Evolutionary conservation across 1,140 invertebrate genomes (phyloP), one percentile per base, ranked within the genome.

Genomic region (Helicoverpa zea): DNA sequence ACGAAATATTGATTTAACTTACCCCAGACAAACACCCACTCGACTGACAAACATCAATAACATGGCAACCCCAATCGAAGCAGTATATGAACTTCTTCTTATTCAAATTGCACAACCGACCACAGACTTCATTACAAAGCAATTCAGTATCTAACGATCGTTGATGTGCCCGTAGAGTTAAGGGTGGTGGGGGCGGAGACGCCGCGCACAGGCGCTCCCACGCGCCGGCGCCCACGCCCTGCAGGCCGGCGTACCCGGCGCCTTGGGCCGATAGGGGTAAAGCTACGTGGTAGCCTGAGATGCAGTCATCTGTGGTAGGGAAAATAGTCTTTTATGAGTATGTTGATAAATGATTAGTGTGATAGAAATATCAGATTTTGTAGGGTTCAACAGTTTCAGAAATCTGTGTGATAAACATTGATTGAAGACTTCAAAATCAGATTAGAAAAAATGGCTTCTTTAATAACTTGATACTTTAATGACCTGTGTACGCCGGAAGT

Each of bases 1-100:
- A n/a, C n/a, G n/a, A n/a, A n/a, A n/a, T n/a, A n/a, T n/a, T n/a
- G n/a, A n/a, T n/a, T 58, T 43, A 59, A 59, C 93, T 88, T 16
- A 95, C 95, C 85, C 95, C 95, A 9, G 94, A 95, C 30, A 95
- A 83, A 74, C 94, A 95, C 0, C 95, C 95, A 68, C 95, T 95
- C 59, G 93, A 94, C 76, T 95, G 95, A 74, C 95, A 95, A 2
- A 95, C 95, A 81, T 95, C 94, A 30, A 95, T 95, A 11, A 95
- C 93, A 78, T 95, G 95, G 83, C 95, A 95, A 16, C 95, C 95
- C 94, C 94, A 95, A 84, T 95, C 95, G 85, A 95, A 95, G 86
- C 95, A 95, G 84, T 95, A 95, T 16, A 95, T 93, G 78, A 95
- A 95, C 82, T 94, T 92, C 84, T 92, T 94, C 2, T 88, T 88